Conservation (phyloP, 2,888 invertebrate genomes). For the Caenorhabditis wallacei region DNA sequence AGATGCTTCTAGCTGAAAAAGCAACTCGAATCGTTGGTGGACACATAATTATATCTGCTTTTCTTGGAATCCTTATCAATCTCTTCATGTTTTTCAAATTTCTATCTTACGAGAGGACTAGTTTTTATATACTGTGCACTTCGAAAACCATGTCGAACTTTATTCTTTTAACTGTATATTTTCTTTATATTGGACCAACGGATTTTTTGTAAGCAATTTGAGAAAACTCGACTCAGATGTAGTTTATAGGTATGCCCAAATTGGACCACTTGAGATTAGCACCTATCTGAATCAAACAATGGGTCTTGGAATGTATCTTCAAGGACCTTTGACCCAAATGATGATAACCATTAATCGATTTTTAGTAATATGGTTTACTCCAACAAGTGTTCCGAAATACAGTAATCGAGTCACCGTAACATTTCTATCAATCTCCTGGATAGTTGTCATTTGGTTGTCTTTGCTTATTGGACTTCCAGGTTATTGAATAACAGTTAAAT, state of each 20-base stretch:
- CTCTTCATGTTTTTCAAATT: constrained; percentile 38
- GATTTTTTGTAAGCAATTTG: constrained; percentile 20
- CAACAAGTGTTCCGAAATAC: constrained; percentile 9
- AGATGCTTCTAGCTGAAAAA: constrained; percentile 17
- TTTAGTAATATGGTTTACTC: constrained; percentile 26
- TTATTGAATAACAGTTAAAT: neutral
- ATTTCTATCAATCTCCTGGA: constrained; percentile 11
- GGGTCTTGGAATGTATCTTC: constrained; percentile 26
- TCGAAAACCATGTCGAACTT: constrained; percentile 41
- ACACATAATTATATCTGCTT: constrained; percentile 13
- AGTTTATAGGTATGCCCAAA: constrained; percentile 9
- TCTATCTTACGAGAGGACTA: constrained; percentile 19
- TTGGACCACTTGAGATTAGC: neutral
- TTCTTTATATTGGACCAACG: constrained; percentile 25
- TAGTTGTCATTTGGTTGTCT: constrained; percentile 5
- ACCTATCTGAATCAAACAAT: constrained; percentile 33
- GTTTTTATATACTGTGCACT: constrained; percentile 31
- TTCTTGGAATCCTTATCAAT: constrained; percentile 3
- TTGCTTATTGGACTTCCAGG: constrained; percentile 25
- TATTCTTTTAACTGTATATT: constrained; percentile 12
- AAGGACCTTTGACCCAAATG: constrained; percentile 44
- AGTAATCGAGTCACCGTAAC: constrained; percentile 35
- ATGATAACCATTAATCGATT: constrained; percentile 29
- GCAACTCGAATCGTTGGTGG: constrained; percentile 21
- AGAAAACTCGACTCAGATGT: no score